phyloP scores from a whole-genome alignment of 2,797 vertebrate species.

The Novumbra hubbsi region DNA sequence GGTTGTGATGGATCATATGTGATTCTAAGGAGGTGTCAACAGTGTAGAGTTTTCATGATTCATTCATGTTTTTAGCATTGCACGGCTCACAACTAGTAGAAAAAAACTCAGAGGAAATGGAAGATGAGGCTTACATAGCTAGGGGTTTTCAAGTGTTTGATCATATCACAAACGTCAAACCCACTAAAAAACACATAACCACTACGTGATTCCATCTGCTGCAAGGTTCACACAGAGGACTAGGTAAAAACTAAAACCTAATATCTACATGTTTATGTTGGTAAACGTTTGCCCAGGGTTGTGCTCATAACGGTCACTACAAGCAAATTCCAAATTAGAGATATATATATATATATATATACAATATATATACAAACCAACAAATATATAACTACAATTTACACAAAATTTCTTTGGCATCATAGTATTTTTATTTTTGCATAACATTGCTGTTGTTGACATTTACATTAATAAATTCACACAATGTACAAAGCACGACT shows the following conservation, averaged over 20 bases:
- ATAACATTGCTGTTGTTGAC: no score
- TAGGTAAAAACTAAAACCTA: neutral
- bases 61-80: neutral
- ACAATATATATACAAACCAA: no score
- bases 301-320: neutral
- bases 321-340: neutral
- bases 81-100: neutral
- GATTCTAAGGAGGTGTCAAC: neutral
- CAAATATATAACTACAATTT: no score
- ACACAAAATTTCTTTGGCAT: no score
- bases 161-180: neutral
- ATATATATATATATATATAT: no score
- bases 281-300: no score
- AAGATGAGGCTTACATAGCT: neutral
- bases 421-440: no score
- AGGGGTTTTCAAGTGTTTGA: neutral
- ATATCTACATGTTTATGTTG: neutral
- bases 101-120: neutral
- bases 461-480: no score
- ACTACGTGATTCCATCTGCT: neutral
- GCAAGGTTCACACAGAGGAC: neutral
- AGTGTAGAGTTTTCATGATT: neutral
- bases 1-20: neutral
- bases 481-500: no score
- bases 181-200: neutral